These are phyloP conservation scores for Aplochiton taeniatus DNA, from an alignment of 2,797 vertebrate species.

Conservation along the genomic window DNA sequence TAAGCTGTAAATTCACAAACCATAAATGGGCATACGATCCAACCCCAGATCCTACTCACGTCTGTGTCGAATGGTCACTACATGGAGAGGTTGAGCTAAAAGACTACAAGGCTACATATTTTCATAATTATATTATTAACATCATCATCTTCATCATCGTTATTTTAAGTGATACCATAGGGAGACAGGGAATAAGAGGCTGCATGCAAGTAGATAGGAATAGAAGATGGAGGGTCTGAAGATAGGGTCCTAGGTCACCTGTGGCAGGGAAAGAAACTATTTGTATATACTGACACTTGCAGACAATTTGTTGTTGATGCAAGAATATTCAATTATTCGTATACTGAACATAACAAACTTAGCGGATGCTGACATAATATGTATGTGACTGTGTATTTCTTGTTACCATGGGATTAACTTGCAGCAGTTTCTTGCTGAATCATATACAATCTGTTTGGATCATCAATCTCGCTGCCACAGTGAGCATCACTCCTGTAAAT, in stretches of 20 bases:
- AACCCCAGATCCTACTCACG: too few relatives aligned
- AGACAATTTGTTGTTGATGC: neutral
- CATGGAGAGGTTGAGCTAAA: constrained; percentile 50
- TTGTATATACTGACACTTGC: neutral
- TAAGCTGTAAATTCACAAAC: too few relatives aligned
- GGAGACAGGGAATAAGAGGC: constrained; percentile 47
- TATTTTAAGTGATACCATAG: constrained; percentile 51
- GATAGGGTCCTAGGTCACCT: constrained; percentile 68
- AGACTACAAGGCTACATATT: constrained; percentile 61
- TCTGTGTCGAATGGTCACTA: too few relatives aligned
- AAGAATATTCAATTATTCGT: too few relatives aligned
- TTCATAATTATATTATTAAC: too few relatives aligned
- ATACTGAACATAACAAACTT: neutral
- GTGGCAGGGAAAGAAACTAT: constrained; percentile 23
- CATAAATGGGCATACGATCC: too few relatives aligned
- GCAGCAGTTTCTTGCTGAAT: constrained; percentile 89
- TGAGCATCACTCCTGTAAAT: constrained; percentile 83
- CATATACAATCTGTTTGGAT: constrained; percentile 84
- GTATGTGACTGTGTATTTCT: neutral
- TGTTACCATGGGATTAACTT: constrained; percentile 81
- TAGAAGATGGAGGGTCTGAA: constrained; percentile 26
- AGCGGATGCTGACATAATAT: neutral
- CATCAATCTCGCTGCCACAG: constrained; percentile 86
- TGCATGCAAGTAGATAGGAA: constrained; percentile 68
- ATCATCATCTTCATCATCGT: constrained; percentile 41